Base-by-base conservation (phyloP, 2,113 vertebrate species). In the Phyllopteryx taeniolatus region DNA sequence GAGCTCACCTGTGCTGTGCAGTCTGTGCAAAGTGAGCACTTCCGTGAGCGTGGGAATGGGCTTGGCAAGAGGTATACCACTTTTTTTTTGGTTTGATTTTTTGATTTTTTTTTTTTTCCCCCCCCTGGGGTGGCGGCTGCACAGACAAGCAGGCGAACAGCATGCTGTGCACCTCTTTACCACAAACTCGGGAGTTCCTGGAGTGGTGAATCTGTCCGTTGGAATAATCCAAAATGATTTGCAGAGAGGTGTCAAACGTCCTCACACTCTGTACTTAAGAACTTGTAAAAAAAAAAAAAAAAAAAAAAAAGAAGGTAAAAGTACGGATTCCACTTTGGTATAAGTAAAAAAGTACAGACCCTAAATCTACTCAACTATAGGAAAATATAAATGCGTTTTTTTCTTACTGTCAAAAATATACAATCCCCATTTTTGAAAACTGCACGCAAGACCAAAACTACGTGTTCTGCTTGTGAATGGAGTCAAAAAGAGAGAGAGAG, bases 1-100 rank as follows among this genome's bases (percentile, higher is more conserved):
- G 76, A 64, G 70, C 73, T 92, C 90, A 93, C 92, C 92, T 93
- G 91, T 79, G 77, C 92, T 93, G 91, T 79, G 76, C 78, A 85
- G 9, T 27, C 43, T 33, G 49, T 42, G 20, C 33, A 20, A 91
- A 90, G 91, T 90, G 90, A 89, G 82, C 68, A 74, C 76, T 79
- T 67, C 63, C 59, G 20, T 70, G 76, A 74, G 82, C 74, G 79
- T 84, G 83, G 81, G 86, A 87, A 87, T 69, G 82, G 72, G 62
- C 79, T 78, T 71, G 68, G 54, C 62, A 66, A 72, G 49, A 75
- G 67, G 67, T 84, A 71, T 54, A 62, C 14, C 1, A 4, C 20
- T 65, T 56, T 46, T 51, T 17, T 51, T 1, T 51, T 15, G 5
- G 43, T 44, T 3, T 6, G 43, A n/a, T n/a, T 17, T 7, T 53